These are phyloP conservation scores for Anas platyrhynchos DNA, from an alignment of 2,113 vertebrate species.

Conservation along the genomic window DNA sequence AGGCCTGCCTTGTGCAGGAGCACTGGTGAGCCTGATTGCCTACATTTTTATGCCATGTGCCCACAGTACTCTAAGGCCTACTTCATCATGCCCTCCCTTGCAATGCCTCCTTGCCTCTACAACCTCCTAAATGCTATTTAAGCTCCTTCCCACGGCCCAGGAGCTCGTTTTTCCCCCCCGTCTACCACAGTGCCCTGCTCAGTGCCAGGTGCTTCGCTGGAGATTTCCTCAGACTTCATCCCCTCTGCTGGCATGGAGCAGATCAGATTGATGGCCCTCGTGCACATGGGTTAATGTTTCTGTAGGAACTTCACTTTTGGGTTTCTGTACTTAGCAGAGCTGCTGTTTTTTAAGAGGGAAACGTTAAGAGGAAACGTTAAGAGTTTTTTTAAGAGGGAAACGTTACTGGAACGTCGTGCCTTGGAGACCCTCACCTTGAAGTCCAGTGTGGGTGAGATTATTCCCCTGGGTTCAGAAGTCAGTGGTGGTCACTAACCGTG, in stretches of 20 bases:
- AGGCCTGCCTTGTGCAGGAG: rapidly evolving
- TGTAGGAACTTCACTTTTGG: background rate
- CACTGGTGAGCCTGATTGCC: background rate
- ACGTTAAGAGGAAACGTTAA: too few relatives aligned
- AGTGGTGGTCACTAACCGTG: background rate
- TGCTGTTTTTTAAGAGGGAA: background rate
- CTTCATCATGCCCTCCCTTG: background rate
- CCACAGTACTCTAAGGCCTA: rapidly evolving
- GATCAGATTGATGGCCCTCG: rapidly evolving
- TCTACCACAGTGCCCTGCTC: background rate
- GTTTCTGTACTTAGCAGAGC: background rate
- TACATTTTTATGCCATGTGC: background rate
- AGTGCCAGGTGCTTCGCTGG: background rate
- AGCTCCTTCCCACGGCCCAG: background rate
- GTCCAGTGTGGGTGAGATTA: background rate
- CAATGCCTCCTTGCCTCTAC: background rate
- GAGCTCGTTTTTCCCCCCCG: background rate
- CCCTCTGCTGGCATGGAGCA: background rate
- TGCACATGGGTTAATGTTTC: background rate
- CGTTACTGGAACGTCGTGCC: background rate
- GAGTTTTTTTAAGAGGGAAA: background rate
- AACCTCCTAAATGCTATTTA: background rate
- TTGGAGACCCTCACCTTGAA: background rate
- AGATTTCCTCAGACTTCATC: background rate
- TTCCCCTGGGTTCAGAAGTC: background rate